These are phyloP conservation scores for Genyomyrus donnyi DNA, from an alignment of 2,113 vertebrate genomes.

Conservation along the genomic window DNA sequence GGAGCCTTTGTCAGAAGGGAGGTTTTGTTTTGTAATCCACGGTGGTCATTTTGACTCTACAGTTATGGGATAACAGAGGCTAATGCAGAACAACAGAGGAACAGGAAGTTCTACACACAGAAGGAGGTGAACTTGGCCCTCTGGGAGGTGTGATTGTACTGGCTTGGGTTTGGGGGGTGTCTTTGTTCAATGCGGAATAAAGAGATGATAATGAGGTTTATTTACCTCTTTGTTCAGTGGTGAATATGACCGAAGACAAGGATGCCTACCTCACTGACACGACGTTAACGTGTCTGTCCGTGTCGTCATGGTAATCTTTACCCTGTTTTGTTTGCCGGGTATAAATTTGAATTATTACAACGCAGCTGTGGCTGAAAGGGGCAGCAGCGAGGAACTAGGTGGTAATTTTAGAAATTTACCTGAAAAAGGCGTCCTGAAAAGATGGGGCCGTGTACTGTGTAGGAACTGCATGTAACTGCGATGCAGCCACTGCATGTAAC, in stretches of 20 bases:
- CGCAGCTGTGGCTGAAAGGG: not conserved
- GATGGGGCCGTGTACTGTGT: not conserved
- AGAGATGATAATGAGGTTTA: not conserved
- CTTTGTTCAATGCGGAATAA: not conserved
- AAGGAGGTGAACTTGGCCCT: not conserved
- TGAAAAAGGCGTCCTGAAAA: not conserved
- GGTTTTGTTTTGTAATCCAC: not conserved
- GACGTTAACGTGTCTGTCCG: not conserved
- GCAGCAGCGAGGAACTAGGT: not conserved
- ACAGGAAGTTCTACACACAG: not conserved
- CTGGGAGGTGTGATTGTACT: not conserved
- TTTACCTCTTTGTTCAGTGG: not conserved
- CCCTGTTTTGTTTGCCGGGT: not conserved
- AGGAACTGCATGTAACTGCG: too few species aligned
- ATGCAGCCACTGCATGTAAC: not conserved
- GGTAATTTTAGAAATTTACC: not conserved
- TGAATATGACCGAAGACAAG: not conserved
- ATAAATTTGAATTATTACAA: not conserved
- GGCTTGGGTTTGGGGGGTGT: not conserved
- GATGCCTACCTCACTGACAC: not conserved
- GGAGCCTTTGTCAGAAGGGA: not conserved
- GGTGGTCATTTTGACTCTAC: not conserved
- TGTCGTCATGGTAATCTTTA: constrained; percentile 14
- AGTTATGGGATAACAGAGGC: not conserved
- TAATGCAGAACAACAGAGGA: not conserved